Conservation (phyloP, 2,113 vertebrate species). For the Tenrec ecaudatus region DNA sequence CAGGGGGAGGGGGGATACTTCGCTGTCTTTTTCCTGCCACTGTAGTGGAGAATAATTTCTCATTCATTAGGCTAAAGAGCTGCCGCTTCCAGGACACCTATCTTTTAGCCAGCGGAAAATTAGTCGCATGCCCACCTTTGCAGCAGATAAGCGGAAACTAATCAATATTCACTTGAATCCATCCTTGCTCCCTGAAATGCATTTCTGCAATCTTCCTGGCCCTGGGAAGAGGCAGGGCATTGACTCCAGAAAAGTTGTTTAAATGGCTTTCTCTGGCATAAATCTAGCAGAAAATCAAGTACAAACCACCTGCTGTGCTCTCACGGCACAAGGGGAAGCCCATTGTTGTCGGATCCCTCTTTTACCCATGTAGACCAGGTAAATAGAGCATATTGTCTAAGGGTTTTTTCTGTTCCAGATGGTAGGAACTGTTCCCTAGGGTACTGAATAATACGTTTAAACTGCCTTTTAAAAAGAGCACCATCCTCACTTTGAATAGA, state of each 20-base stretch:
- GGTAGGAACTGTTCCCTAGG: constrained; percentile 3
- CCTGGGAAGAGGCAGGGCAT: constrained; percentile 50
- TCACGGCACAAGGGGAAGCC: constrained; percentile 24
- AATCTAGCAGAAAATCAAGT: constrained; percentile 68
- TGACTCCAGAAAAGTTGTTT: constrained; percentile 66
- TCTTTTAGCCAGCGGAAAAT: constrained; percentile 71
- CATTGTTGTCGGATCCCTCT: neutral
- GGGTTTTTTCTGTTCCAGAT: constrained; percentile 33
- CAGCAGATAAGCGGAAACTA: constrained; percentile 68
- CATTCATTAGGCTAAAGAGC: constrained; percentile 74
- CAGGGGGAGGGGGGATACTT: constrained; percentile 64
- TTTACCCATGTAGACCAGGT: neutral
- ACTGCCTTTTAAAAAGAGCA: neutral
- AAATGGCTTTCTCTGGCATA: constrained; percentile 59
- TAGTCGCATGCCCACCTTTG: constrained; percentile 68
- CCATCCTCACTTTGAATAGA: neutral
- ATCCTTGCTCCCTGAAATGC: constrained; percentile 76
- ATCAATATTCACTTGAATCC: constrained; percentile 81
- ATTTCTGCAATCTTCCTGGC: constrained; percentile 71
- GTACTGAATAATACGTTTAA: neutral
- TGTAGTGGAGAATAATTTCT: constrained; percentile 62
- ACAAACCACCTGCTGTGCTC: constrained; percentile 2
- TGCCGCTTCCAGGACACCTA: constrained; percentile 78
- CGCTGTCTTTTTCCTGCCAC: neutral
- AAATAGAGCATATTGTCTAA: neutral